Evolutionary conservation across 2,113 vertebrate genomes (phyloP).

Genomic region (Corythornis madagascariensis): DNA sequence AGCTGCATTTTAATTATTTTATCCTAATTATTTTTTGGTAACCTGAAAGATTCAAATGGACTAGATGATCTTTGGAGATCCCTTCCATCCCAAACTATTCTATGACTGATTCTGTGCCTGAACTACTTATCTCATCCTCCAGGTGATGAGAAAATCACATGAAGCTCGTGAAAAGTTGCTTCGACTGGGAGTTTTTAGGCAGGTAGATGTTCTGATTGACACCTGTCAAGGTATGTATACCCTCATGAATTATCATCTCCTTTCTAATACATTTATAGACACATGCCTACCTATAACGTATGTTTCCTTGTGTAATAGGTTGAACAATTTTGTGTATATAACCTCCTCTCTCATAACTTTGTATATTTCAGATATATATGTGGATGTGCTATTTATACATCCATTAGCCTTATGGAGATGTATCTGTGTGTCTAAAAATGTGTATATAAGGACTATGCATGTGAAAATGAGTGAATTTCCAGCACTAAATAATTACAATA

Average conservation of each 20-base stretch:
- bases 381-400: neutral
- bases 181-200: slow-evolving; percentile 90
- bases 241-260: neutral
- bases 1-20: neutral
- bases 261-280: neutral
- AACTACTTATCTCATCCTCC: neutral
- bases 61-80: neutral
- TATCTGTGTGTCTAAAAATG: neutral
- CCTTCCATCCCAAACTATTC: neutral
- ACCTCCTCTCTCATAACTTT: neutral
- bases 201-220: slow-evolving; percentile 95
- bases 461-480: neutral
- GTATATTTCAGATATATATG: fast-evolving
- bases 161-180: slow-evolving; percentile 90
- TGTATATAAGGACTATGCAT: neutral
- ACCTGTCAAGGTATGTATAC: slow-evolving; percentile 84
- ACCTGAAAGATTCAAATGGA: neutral
- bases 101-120: neutral
- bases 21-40: neutral
- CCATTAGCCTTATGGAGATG: neutral
- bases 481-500: neutral
- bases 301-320: neutral
- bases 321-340: neutral
- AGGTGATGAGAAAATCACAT: slow-evolving; percentile 95
- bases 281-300: neutral